phyloP scores from a whole-genome alignment of 2,888 invertebrate species.

The Agrilus cyanescens region DNA sequence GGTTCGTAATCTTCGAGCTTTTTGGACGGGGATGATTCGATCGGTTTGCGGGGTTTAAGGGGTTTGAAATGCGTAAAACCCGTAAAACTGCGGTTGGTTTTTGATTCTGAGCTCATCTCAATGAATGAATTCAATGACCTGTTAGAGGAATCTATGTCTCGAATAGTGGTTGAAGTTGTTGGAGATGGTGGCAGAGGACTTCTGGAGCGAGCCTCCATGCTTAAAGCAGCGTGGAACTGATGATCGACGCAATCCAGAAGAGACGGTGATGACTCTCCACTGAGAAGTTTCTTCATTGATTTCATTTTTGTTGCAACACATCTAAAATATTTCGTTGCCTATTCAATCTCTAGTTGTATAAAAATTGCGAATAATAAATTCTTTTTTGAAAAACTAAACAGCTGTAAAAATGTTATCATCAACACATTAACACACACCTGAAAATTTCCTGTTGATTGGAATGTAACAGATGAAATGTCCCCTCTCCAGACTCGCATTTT shows the following conservation, averaged over 20 bases:
- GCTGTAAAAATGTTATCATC: not conserved
- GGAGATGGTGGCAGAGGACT: conserved; percentile 59
- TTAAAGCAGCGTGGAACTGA: conserved; percentile 61
- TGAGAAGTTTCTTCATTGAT: conserved; percentile 72
- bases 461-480: conserved; percentile 69
- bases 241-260: conserved; percentile 59
- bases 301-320: conserved; percentile 76
- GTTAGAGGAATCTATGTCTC: conserved; percentile 36
- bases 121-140: conserved; percentile 18
- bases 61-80: conserved; percentile 20
- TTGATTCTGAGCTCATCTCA: conserved; percentile 10
- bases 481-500: conserved; percentile 78
- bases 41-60: conserved; percentile 25
- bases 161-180: conserved; percentile 34
- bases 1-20: conserved; percentile 38
- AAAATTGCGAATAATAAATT: not conserved
- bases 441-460: conserved; percentile 72
- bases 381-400: not conserved
- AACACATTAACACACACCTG: conserved; percentile 21
- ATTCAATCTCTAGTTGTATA: not conserved
- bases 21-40: too few relatives aligned
- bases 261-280: conserved; percentile 46
- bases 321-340: conserved; percentile 34
- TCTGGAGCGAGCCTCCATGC: conserved; percentile 70
- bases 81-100: conserved; percentile 7